Percentiles rank a stretch among this genome's conserved stretches.
Evolutionary conservation across 2,888 invertebrate genomes (phyloP).

Genomic region (Liodrosophila aerea): DNA sequence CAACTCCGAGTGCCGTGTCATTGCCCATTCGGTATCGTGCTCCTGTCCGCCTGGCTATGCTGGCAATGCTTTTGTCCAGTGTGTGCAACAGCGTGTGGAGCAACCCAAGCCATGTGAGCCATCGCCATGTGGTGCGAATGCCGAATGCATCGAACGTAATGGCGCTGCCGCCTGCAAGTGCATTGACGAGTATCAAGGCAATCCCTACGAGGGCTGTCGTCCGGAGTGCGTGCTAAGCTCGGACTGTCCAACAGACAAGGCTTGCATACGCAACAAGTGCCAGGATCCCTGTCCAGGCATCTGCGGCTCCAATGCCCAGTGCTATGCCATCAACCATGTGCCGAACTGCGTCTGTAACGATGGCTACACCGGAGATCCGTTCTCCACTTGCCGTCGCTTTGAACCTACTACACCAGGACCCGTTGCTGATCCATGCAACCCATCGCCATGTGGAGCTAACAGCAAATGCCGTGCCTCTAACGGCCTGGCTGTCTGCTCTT

Average conservation of each 20-base stretch:
- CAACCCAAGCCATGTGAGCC: constrained; percentile 90
- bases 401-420: constrained; percentile 68
- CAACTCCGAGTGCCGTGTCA: constrained; percentile 91
- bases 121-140: constrained; percentile 93
- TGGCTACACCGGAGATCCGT: constrained; percentile 90
- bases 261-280: constrained; percentile 92
- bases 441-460: constrained; percentile 91
- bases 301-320: constrained; percentile 92
- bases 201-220: constrained; percentile 92
- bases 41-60: constrained; percentile 89
- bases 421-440: constrained; percentile 85
- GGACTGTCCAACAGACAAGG: constrained; percentile 91
- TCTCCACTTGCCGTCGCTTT: constrained; percentile 83
- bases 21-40: constrained; percentile 91
- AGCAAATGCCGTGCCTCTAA: constrained; percentile 89
- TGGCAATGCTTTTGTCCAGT: constrained; percentile 92
- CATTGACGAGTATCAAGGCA: constrained; percentile 91
- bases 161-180: constrained; percentile 92
- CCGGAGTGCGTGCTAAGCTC: constrained; percentile 94
- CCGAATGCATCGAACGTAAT: constrained; percentile 89
- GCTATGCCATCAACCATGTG: constrained; percentile 92
- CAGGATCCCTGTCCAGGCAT: constrained; percentile 93
- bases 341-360: constrained; percentile 91
- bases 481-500: constrained; percentile 90
- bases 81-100: constrained; percentile 84